Percentiles rank a stretch among this genome's conserved stretches.
Conservation (phyloP, 2,888 invertebrate genomes). For the Atethmia centrago region DNA sequence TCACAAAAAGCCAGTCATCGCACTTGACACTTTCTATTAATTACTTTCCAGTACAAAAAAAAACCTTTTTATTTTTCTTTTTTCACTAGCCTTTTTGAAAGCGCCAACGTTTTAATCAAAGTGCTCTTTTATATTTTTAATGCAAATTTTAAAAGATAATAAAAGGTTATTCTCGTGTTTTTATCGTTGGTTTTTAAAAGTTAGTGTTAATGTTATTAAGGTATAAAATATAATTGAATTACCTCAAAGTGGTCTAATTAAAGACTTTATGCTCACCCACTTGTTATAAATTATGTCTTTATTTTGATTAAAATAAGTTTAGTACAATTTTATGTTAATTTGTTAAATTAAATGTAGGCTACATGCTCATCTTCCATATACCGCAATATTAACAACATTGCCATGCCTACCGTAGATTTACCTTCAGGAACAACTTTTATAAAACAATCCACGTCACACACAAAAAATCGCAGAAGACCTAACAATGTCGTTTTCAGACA, state of each 20-base stretch:
- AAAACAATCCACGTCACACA: conserved; percentile 5
- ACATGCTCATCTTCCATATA: background rate
- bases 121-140: conserved; percentile 60
- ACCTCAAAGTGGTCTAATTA: background rate
- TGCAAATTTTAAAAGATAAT: conserved; percentile 56
- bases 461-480: conserved; percentile 1
- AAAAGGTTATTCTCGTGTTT: conserved; percentile 29
- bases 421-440: conserved; percentile 12
- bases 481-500: conserved; percentile 25
- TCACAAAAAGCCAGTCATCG: conserved; percentile 63
- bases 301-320: background rate
- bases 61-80: conserved; percentile 49
- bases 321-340: background rate
- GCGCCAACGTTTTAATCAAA: conserved; percentile 63
- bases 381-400: conserved; percentile 2
- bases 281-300: background rate
- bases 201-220: conserved; percentile 27
- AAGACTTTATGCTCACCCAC: background rate
- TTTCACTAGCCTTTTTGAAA: conserved; percentile 44
- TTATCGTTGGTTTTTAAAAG: conserved; percentile 38
- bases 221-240: conserved; percentile 18
- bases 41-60: conserved; percentile 60
- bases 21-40: conserved; percentile 68
- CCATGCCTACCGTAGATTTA: background rate
- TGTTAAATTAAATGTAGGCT: background rate